Base-by-base conservation (phyloP, 2,888 invertebrate genomes). In the Lasioglossum lativentre region DNA sequence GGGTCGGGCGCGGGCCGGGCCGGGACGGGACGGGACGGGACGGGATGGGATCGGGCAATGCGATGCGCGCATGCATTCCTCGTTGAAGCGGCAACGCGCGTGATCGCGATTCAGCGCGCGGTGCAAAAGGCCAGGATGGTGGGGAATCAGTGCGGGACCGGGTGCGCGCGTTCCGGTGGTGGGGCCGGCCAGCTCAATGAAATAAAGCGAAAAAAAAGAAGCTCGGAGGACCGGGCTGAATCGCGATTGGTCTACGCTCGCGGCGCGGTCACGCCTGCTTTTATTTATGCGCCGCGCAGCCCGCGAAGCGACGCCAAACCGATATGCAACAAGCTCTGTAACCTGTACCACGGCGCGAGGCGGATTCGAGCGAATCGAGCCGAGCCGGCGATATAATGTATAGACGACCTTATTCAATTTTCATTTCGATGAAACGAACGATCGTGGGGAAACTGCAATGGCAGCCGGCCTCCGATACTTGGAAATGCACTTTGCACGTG, bases 251-350 rank as follows among this genome's bases (percentile, higher is more conserved):
- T 90, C 91, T 92, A 90, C 83, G 80, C 84, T 75, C 78, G 80
- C 56, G 86, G 86, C 83, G 77, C 86, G 90, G 91, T 91, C 91
- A 93, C 93, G 93, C 93, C 93, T 91, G 92, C 88, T 80, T 92
- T 92, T 91, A 93, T 93, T 91, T 90, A 85, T 85, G 86, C 88
- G 85, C 80, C 30, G 63, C 47, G 30, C 74, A 8, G 59, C 71
- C 47, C 63, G 73, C 68, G 66, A 74, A 34, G 66, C 78, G 74
- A 59, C 47, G 42, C 59, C 38, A 30, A 70, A 52, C 52, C 52
- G 52, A 52, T 19, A 52, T 52, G 52, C 52, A 52, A 52, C 52
- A 52, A 52, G 52, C 52, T 52, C 52, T 52, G 52, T n/a, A n/a
- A 52, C 52, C 30, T 30, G 16, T 2, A 6, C 27, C 30, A 16